A percentile compares a stretch with the other conserved stretches of the same genome.
Evolutionary conservation across 1,140 invertebrate genomes (phyloP).

Genomic region (Harpegnathos saltator): DNA sequence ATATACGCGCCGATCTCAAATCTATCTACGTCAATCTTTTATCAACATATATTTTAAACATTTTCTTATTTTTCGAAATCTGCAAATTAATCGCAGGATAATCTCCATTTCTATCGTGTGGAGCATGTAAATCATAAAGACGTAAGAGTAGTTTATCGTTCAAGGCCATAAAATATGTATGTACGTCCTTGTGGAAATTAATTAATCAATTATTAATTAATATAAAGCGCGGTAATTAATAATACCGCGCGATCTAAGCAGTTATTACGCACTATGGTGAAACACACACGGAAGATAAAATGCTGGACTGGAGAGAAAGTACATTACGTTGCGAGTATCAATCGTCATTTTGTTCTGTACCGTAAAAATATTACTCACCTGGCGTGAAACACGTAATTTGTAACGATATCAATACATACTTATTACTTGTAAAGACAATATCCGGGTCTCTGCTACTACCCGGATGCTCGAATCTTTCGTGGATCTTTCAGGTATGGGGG

Average conservation of each 20-base stretch:
- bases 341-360: conserved; percentile 66
- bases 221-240: conserved; percentile 50
- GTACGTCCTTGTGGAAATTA: background rate
- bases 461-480: no score
- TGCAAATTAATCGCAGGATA: conserved; percentile 1
- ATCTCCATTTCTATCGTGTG: background rate
- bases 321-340: conserved; percentile 80
- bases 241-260: conserved; percentile 14
- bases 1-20: background rate
- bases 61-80: background rate
- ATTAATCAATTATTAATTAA: conserved; percentile 50
- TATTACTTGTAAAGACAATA: background rate
- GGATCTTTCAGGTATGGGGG: no score
- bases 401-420: conserved; percentile 24
- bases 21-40: conserved; percentile 1
- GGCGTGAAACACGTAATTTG: conserved; percentile 34
- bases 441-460: no score
- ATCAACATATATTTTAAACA: background rate
- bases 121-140: conserved; percentile 62
- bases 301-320: conserved; percentile 68
- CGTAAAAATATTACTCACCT: conserved; percentile 36
- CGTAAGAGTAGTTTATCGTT: conserved; percentile 17
- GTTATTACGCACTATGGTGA: conserved; percentile 39
- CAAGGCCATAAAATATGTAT: background rate
- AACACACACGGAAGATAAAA: conserved; percentile 65